Evolutionary conservation across 2,113 vertebrate genomes (phyloP), one percentile per base, ranked within the genome.

Genomic region (Coturnix japonica): DNA sequence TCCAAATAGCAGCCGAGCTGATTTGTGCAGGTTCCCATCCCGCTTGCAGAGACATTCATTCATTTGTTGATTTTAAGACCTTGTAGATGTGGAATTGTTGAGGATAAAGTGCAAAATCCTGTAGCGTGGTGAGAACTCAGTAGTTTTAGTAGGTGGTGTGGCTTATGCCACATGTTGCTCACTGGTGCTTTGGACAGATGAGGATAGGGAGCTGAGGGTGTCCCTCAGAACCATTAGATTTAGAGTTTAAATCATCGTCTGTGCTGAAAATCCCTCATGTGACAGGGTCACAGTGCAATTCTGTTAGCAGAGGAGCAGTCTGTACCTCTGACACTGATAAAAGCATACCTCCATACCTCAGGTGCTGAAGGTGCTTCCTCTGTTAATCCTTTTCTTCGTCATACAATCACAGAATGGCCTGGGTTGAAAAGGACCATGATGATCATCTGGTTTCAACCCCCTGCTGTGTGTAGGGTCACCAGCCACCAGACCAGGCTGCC

Each of bases 111-210:
- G 28, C 26, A 61, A 14, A 90, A 44, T 43, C 35, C 51, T 74
- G 15, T 80, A 37, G 61, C 3, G 0, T 33, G 22, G 22, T 9
- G 7, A 30, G 17, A 37, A 15, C 21, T 51, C 28, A 2, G 2
- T 43, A 60, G n/a, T 70, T 14, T 54, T 49, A 85, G 71, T 60
- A 44, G 37, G 46, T 67, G 57, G 30, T 3, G 3, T 14, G 39
- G 51, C 53, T 65, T 5, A 9, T 3, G 46, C 23, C 13, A 6
- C 1, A 4, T 30, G 6, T 9, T 1, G 2, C 56, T 70, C 37
- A 6, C 41, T 61, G n/a, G 25, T 20, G 18, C 56, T 37, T 30
- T 18, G 28, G 69, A 2, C n/a, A 31, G 51, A 18, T 26, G 53
- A 63, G 49, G 57, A 79, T 46, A 35, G 35, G 46, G 35, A 71